Conservation (phyloP, 2,888 invertebrate genomes). For the Scotopteryx bipunctaria region DNA sequence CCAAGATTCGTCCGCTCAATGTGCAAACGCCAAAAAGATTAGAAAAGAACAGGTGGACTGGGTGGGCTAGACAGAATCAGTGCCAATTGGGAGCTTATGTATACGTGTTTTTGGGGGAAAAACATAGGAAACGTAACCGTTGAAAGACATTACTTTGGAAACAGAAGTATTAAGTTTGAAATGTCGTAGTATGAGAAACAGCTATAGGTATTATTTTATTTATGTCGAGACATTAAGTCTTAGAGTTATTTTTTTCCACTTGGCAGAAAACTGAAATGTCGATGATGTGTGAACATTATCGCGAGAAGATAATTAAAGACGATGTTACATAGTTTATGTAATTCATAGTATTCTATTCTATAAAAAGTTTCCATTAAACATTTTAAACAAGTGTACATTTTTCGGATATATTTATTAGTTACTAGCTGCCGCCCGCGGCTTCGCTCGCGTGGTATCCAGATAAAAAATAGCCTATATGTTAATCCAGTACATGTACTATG, state of each 20-base stretch:
- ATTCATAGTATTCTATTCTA: no score
- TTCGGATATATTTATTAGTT: no score
- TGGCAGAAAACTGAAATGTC: no score
- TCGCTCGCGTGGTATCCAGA: no score
- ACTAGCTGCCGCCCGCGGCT: no score
- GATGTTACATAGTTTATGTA: no score
- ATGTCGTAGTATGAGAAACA: conserved; percentile 3
- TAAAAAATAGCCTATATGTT: no score
- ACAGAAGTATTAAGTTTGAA: conserved; percentile 23
- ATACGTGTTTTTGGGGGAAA: conserved; percentile 16
- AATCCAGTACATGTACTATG: no score
- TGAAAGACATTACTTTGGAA: conserved; percentile 27
- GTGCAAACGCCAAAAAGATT: conserved; percentile 1
- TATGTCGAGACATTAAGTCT: neutral
- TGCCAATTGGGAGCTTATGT: conserved; percentile 26
- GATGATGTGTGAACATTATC: no score
- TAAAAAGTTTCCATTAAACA: no score
- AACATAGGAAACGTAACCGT: conserved; percentile 1
- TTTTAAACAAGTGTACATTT: no score
- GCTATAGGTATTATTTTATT: neutral
- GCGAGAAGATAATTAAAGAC: no score
- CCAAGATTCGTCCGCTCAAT: conserved; percentile 10
- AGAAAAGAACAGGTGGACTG: conserved; percentile 32
- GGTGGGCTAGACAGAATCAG: conserved; percentile 12
- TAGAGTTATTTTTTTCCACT: neutral